These are phyloP conservation scores for Callipepla californica DNA, from an alignment of 2,113 vertebrate genomes.

Conservation along the genomic window DNA sequence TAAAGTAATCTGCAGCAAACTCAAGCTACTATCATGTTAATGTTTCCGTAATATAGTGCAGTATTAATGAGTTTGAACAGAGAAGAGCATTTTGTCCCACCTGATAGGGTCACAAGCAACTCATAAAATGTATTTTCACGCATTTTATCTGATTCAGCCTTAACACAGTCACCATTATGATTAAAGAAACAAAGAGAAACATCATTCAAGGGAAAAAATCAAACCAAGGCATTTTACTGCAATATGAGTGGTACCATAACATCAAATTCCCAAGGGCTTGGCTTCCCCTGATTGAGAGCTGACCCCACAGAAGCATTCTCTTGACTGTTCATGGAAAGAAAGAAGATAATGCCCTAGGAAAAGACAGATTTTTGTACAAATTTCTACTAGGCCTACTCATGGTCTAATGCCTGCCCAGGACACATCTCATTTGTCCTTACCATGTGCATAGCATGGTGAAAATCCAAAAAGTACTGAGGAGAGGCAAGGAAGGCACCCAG, in stretches of 20 bases:
- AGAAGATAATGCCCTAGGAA: neutral
- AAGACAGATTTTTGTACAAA: fast-evolving
- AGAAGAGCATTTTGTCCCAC: neutral
- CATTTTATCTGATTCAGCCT: neutral
- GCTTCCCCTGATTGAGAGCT: neutral
- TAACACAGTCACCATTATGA: neutral
- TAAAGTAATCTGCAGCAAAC: neutral
- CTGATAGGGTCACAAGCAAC: neutral
- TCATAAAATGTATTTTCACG: neutral
- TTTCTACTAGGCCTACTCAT: neutral
- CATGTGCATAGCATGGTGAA: fast-evolving
- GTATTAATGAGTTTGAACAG: neutral
- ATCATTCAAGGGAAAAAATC: neutral
- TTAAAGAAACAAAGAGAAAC: neutral
- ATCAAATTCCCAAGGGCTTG: neutral
- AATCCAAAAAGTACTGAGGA: fast-evolving
- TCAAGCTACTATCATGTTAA: neutral
- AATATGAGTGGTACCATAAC: neutral
- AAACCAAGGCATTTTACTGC: neutral
- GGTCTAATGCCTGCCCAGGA: neutral
- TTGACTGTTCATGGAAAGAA: neutral
- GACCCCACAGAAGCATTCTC: neutral
- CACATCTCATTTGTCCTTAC: neutral
- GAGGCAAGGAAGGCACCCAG: neutral
- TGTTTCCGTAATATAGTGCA: neutral